Conservation (phyloP, 2,113 vertebrate genomes). For the Fregata magnificens region DNA sequence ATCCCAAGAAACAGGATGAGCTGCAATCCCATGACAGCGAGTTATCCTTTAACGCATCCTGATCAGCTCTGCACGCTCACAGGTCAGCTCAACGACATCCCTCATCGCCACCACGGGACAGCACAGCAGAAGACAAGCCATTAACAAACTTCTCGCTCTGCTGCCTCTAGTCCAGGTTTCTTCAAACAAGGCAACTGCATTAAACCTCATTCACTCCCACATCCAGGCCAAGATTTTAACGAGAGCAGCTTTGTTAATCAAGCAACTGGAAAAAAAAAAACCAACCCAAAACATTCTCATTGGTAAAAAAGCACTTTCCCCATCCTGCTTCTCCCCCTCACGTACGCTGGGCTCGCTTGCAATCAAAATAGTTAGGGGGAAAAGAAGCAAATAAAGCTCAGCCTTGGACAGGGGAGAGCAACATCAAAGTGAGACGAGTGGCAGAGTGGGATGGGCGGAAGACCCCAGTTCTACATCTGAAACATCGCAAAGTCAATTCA, state of each 20-base stretch:
- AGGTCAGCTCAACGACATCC: background rate
- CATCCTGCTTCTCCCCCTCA: background rate
- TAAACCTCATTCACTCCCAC: background rate
- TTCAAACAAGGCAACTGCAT: background rate
- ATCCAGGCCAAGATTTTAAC: background rate
- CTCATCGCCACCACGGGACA: background rate
- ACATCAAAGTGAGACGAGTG: fast-evolving
- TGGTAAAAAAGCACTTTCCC: background rate
- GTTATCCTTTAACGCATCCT: background rate
- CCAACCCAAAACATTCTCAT: background rate
- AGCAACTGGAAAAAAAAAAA: background rate
- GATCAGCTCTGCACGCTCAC: background rate
- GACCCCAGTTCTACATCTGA: no score
- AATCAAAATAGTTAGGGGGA: background rate
- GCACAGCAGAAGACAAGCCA: background rate
- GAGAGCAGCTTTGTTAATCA: background rate
- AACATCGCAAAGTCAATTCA: background rate
- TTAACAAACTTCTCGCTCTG: background rate
- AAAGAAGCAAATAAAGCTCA: background rate
- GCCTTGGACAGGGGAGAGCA: background rate
- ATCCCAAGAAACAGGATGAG: background rate
- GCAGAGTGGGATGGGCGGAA: background rate
- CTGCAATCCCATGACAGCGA: background rate
- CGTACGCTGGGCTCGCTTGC: background rate
- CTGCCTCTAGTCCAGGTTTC: background rate